Conservation (phyloP, 2,113 vertebrate genomes). For the Microcebus tavaratra region DNA sequence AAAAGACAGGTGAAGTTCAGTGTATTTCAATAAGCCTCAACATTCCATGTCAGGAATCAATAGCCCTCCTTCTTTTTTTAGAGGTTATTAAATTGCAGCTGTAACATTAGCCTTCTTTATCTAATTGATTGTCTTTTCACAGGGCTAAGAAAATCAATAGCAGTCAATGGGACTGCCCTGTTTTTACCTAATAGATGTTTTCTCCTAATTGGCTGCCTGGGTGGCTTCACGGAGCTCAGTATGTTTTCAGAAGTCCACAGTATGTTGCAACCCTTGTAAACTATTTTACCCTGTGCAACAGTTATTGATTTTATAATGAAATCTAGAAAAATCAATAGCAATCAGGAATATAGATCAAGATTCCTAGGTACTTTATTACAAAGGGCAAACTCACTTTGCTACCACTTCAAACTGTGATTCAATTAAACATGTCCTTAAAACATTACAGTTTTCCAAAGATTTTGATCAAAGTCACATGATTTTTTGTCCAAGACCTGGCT, state of each 20-base stretch:
- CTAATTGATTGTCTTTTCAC: constrained; percentile 93
- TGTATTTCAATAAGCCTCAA: constrained; percentile 86
- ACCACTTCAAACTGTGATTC: constrained; percentile 85
- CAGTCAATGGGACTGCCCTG: constrained; percentile 89
- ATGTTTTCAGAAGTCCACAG: constrained; percentile 87
- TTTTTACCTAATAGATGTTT: constrained; percentile 90
- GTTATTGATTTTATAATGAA: constrained; percentile 94
- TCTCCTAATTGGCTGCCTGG: constrained; percentile 89
- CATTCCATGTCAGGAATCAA: constrained; percentile 91
- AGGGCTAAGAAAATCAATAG: constrained; percentile 90
- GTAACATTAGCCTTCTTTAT: constrained; percentile 92
- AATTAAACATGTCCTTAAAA: constrained; percentile 85
- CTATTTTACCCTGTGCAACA: constrained; percentile 86
- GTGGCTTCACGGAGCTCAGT: constrained; percentile 87
- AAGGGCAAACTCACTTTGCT: constrained; percentile 86
- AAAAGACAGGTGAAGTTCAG: constrained; percentile 88
- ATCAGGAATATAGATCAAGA: constrained; percentile 91
- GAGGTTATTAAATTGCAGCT: constrained; percentile 92
- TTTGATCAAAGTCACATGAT: constrained; percentile 77
- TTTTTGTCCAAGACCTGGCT: constrained; percentile 45
- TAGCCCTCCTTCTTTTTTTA: constrained; percentile 87
- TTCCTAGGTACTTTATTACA: constrained; percentile 86
- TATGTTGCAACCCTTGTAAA: constrained; percentile 90
- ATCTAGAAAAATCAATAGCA: constrained; percentile 92
- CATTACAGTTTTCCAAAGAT: constrained; percentile 79